Conservation (phyloP, 2,888 invertebrate species). For the Lycia hirtaria region DNA sequence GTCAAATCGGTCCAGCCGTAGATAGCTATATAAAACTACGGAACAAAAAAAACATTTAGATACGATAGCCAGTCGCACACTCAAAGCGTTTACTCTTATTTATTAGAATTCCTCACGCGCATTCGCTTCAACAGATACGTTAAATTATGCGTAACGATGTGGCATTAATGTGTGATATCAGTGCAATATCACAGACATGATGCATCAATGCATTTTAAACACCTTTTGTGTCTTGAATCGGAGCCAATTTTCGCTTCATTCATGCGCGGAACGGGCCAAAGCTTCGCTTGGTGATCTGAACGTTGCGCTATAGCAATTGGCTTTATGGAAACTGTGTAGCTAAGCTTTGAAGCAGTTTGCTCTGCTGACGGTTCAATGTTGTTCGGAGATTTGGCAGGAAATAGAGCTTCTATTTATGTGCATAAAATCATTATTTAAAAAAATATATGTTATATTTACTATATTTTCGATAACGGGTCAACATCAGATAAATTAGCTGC, state of each 20-base stretch:
- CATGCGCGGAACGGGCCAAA: constrained; percentile 37
- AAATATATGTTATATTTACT: background rate
- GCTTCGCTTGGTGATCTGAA: constrained; percentile 30
- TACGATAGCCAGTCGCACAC: background rate
- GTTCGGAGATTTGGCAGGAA: background rate
- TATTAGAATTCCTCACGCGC: constrained; percentile 3
- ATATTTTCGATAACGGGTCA: too few species aligned
- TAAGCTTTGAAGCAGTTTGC: constrained; percentile 12
- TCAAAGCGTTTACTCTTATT: constrained; percentile 8
- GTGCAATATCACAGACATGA: constrained; percentile 47
- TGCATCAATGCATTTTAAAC: constrained; percentile 48
- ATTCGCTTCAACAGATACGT: constrained; percentile 23
- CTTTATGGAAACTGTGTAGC: background rate
- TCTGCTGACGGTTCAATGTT: background rate
- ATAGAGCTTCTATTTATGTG: background rate
- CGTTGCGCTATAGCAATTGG: constrained; percentile 28
- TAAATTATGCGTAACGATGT: constrained; percentile 49
- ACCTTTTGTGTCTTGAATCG: constrained; percentile 42
- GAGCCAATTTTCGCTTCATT: constrained; percentile 41
- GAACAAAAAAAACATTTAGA: constrained; percentile 4
- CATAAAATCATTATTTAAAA: background rate
- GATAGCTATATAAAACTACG: too few species aligned
- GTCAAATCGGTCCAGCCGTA: too few species aligned
- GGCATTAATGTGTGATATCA: constrained; percentile 54
- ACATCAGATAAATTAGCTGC: too few species aligned